Base-by-base conservation (phyloP, 1,140 invertebrate genomes). In the Lasioglossum baleicum region DNA sequence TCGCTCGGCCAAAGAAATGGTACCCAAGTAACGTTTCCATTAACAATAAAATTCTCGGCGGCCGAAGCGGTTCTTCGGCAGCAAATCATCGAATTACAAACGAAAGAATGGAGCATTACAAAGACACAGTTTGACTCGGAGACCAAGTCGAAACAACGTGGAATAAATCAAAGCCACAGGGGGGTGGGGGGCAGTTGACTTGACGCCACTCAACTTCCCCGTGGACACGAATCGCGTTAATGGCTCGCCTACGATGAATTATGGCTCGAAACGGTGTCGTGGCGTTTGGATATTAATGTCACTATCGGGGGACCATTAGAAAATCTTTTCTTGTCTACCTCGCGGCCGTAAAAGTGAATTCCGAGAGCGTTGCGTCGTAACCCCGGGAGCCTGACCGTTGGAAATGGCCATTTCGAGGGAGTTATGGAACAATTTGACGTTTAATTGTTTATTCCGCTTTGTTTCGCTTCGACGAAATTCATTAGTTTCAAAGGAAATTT, bases 61-160 rank as follows among this genome's bases (percentile, higher is more conserved):
- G 20, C n/a, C 56, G 51, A 56, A 56, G 51, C 20, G 20, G 15
- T 35, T 35, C 51, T 15, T 5, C 56, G n/a, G 56, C 20, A 20
- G n/a, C 56, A 58, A 58, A 58, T 58, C 56, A 58, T 58, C 56
- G 56, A 58, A 58, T 58, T 58, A 58, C 56, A 58, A 56, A n/a
- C 56, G 17, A 20, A 5, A 53, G 51, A 53, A 53, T n/a, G 56
- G 56, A 8, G 20, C 20, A 53, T 58, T 7, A 58, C n/a, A 58
- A 58, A 58, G 56, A n/a, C 7, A 20, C 56, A 8, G 17, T 58
- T 58, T 8, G n/a, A 58, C 20, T n/a, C 56, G 20, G 7, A 5
- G n/a, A 2, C 17, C 1, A 58, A 8, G 20, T 10, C 7, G 20
- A 6, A 20, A 8, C 22, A 8, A n/a, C 20, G 6, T n/a, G 20